Conservation (phyloP, 2,113 vertebrate genomes). For the Brevimyrus niger region DNA sequence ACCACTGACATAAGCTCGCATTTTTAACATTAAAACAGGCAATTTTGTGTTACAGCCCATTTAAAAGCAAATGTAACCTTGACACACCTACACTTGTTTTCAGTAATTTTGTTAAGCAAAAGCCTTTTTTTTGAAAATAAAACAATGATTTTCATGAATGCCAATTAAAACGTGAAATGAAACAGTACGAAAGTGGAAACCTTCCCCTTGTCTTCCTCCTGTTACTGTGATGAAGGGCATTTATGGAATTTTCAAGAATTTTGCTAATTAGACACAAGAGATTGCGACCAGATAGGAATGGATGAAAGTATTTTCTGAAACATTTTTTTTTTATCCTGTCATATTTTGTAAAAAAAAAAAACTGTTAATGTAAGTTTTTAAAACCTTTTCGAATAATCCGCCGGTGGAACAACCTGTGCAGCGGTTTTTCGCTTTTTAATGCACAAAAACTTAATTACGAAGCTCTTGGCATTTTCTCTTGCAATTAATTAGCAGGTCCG, state of each 20-base stretch:
- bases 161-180: background rate
- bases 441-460: background rate
- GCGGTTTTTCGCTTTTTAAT: background rate
- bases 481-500: constrained; percentile 6
- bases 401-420: background rate
- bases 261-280: background rate
- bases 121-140: background rate
- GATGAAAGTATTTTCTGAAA: background rate
- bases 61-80: constrained; percentile 8
- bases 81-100: background rate
- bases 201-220: background rate
- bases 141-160: background rate
- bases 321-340: background rate
- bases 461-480: background rate
- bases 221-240: background rate
- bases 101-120: constrained; percentile 8
- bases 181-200: background rate
- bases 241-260: background rate
- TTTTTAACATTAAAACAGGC: background rate
- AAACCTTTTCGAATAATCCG: background rate
- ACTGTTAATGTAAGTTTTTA: background rate
- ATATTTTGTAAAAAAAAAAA: background rate
- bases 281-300: background rate
- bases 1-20: background rate
- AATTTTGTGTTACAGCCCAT: constrained; percentile 3